phyloP scores from a whole-genome alignment of 2,113 vertebrate genomes.

The Gymnogyps californianus region DNA sequence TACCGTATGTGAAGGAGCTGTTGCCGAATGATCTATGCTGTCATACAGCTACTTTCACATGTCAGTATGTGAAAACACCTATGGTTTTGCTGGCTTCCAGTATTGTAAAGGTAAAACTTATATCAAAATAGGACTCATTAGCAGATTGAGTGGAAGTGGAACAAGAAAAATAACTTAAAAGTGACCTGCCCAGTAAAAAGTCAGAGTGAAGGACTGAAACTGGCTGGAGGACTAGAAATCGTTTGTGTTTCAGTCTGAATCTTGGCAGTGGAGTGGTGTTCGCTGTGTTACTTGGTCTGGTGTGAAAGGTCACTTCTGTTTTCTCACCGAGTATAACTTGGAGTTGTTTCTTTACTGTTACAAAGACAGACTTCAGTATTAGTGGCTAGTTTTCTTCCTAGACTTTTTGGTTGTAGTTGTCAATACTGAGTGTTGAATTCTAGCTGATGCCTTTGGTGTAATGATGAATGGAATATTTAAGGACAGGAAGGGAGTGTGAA shows the following conservation, averaged over 20 bases:
- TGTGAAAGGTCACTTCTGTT: conserved; percentile 18
- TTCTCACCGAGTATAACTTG: background rate
- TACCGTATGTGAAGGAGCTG: background rate
- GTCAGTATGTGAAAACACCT: background rate
- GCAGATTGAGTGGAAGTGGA: background rate
- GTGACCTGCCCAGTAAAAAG: background rate
- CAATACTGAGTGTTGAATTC: background rate
- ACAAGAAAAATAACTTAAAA: background rate
- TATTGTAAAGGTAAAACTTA: background rate
- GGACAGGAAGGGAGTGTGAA: background rate
- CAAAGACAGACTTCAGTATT: background rate
- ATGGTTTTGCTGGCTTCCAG: background rate
- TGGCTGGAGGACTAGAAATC: background rate
- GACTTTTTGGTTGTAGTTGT: background rate
- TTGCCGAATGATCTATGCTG: background rate
- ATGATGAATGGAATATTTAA: background rate
- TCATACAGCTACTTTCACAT: background rate
- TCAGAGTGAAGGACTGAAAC: background rate
- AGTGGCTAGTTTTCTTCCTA: background rate
- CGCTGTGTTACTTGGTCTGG: background rate
- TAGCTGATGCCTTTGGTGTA: background rate
- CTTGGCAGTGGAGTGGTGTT: background rate
- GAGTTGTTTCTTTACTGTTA: background rate
- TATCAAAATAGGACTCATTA: background rate
- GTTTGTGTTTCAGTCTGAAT: background rate